Conservation (phyloP, 2,888 invertebrate genomes). For the Chalcosyrphus nemorum region DNA sequence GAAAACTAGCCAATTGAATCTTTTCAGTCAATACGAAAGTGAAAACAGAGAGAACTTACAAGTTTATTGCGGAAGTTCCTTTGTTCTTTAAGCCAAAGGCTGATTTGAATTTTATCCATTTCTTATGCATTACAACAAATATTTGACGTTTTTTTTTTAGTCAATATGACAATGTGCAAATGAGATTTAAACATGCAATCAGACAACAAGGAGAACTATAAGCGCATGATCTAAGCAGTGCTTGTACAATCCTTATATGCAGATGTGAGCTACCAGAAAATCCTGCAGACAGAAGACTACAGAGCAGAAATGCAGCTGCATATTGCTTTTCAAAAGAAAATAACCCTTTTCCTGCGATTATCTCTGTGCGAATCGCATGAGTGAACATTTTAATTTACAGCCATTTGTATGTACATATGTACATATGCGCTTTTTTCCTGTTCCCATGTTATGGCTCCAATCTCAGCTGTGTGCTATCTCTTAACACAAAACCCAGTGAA, state of each 20-base stretch:
- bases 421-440: slow-evolving; percentile 11
- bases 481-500: slow-evolving; percentile 29
- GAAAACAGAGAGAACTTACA: neutral
- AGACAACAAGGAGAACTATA: neutral
- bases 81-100: neutral
- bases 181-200: slow-evolving; percentile 8
- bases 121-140: neutral
- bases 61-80: neutral
- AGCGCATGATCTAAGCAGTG: slow-evolving; percentile 1
- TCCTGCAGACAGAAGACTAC: neutral
- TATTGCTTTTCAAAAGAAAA: slow-evolving; percentile 55
- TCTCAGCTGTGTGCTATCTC: slow-evolving; percentile 12
- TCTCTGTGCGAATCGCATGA: slow-evolving; percentile 57
- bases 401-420: slow-evolving; percentile 46
- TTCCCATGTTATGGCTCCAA: slow-evolving; percentile 1
- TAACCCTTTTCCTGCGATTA: slow-evolving; percentile 62
- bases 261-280: neutral
- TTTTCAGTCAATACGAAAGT: neutral
- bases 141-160: neutral
- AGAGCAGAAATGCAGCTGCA: slow-evolving; percentile 13
- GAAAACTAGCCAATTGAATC: neutral
- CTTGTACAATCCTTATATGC: neutral
- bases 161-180: slow-evolving; percentile 13
- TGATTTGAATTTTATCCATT: neutral
- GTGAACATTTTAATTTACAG: slow-evolving; percentile 66